These are phyloP conservation scores for Muricea muricata DNA, from an alignment of 92 coral and sea anemone species.

Conservation along the genomic window DNA sequence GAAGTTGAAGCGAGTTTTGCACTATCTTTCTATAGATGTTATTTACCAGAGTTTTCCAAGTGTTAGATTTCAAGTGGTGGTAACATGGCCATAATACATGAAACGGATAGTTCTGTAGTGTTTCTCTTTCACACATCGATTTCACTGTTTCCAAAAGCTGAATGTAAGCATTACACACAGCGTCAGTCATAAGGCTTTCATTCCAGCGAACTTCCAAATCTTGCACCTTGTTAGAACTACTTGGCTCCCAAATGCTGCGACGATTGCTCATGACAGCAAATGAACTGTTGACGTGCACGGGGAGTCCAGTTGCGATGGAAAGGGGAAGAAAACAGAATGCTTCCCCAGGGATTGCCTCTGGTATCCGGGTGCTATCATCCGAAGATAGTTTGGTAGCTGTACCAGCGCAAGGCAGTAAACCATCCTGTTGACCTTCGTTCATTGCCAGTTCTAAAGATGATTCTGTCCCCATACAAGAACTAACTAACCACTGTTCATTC, in stretches of 20 bases:
- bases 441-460: constrained; percentile 62
- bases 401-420: constrained; percentile 75
- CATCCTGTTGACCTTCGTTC: constrained; percentile 68
- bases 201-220: constrained; percentile 86
- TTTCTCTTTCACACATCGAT: constrained; percentile 48
- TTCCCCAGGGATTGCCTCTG: constrained; percentile 60
- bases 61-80: constrained; percentile 55
- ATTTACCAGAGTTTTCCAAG: constrained; percentile 71
- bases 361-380: too few relatives aligned
- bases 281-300: constrained; percentile 79
- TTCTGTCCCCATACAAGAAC: constrained; percentile 65
- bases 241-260: constrained; percentile 83
- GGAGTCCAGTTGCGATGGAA: constrained; percentile 80
- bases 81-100: constrained; percentile 81
- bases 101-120: constrained; percentile 49
- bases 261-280: constrained; percentile 86
- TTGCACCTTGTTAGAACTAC: constrained; percentile 60
- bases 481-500: constrained; percentile 59
- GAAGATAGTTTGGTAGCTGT: constrained; percentile 62
- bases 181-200: constrained; percentile 76
- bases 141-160: constrained; percentile 66
- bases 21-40: constrained; percentile 71
- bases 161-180: constrained; percentile 67
- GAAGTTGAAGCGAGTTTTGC: constrained; percentile 49
- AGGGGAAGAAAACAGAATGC: constrained; percentile 84